Evolutionary conservation across 2,888 invertebrate genomes (phyloP), one percentile per base, ranked within the genome.

Genomic region (Lumbricus terrestris): DNA sequence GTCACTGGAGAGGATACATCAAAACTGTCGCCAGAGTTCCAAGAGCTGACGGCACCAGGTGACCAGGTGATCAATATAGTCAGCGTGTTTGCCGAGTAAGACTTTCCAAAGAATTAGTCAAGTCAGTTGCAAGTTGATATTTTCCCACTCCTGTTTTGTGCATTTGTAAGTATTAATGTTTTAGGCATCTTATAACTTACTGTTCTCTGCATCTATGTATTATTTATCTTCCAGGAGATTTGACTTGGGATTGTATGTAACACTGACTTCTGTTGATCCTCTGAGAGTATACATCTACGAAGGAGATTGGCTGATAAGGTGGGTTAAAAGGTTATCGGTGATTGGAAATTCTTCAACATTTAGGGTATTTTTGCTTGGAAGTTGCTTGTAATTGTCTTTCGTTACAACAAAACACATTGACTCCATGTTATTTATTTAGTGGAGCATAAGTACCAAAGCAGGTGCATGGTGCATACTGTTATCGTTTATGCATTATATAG

Each of bases 191-290:
- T 13, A n/a, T n/a, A 54, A 40, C 40, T n/a, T n/a, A 18, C 47
- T 47, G 47, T 18, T 11, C 47, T 47, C 47, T 29, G 54, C 23
- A 47, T 89, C 38, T 88, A 13, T 82, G 29, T 33, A 37, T 90
- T 88, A 40, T 37, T 6, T 85, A 90, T 20, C 6, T 83, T 90
- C 3, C 92, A 95, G 95, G 95, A 98, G 98, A 95, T 99, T 99
- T 95, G 99, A 99, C 95, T 97, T 99, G 94, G 99, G 99, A 18
- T 96, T 99, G 91, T 99, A 99, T 94, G 97, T 97, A 0, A 97
- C 97, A 0, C 95, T 99, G 35, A 98, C 98, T 0, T 98, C 98
- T 0, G 96, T 99, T 2, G 96, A 98, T 95, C 99, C 99, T 0
- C 95, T 99, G 37, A 96, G 98, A 92, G 96, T 97, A 2, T 99